Conservation (phyloP, 1,140 invertebrate genomes). For the Drosophila sproati region DNA sequence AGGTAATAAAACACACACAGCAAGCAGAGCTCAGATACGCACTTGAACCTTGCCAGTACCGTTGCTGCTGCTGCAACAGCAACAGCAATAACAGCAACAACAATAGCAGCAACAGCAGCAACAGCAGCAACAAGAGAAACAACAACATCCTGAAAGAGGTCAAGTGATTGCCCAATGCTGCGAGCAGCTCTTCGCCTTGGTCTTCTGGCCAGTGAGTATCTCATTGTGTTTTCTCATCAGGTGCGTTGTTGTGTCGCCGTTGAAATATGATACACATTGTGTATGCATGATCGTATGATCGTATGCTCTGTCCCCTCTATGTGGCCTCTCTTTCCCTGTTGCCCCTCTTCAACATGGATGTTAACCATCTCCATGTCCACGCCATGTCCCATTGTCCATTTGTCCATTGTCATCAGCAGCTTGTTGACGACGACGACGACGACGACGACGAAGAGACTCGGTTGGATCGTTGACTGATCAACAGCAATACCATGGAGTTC, state of each 20-base stretch:
- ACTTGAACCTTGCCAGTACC: slow-evolving; percentile 67
- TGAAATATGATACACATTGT: slow-evolving; percentile 81
- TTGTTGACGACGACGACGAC: slow-evolving; percentile 12
- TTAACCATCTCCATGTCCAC: slow-evolving; percentile 27
- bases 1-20: background rate
- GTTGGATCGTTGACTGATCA: slow-evolving; percentile 18
- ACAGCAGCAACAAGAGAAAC: slow-evolving; percentile 28
- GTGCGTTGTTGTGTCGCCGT: slow-evolving; percentile 52
- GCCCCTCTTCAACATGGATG: slow-evolving; percentile 18
- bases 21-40: slow-evolving; percentile 48
- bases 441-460: background rate
- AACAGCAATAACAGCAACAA: slow-evolving; percentile 9
- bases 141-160: slow-evolving; percentile 83
- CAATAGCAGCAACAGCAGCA: slow-evolving; percentile 13
- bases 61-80: slow-evolving; percentile 23
- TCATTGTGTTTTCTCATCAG: slow-evolving; percentile 83
- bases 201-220: slow-evolving; percentile 43
- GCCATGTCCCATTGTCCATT: slow-evolving; percentile 1
- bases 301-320: slow-evolving; percentile 9
- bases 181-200: slow-evolving; percentile 19
- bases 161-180: slow-evolving; percentile 75
- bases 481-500: slow-evolving; percentile 9
- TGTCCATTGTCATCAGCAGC: slow-evolving; percentile 42
- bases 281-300: slow-evolving; percentile 75
- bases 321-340: slow-evolving; percentile 4